A percentile compares a stretch with the other conserved stretches of the same genome.
These are phyloP conservation scores for Spodoptera picta DNA, from an alignment of 2,888 invertebrate species.

Conservation along the genomic window DNA sequence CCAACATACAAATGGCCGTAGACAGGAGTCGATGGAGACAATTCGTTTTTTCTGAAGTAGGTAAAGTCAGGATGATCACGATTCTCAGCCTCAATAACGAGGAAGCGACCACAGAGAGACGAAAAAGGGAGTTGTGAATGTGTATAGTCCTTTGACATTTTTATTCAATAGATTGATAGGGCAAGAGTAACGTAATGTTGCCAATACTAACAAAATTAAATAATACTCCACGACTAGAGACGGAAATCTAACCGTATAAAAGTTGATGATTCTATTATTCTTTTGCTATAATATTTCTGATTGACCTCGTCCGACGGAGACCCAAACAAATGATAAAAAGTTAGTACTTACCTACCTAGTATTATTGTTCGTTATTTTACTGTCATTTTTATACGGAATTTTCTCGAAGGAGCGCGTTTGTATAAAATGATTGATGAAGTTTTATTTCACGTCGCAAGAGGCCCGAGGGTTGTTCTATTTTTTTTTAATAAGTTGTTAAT, in stretches of 20 bases:
- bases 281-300: conserved; percentile 14
- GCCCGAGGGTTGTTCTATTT: conserved; percentile 21
- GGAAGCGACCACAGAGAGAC: too few species aligned
- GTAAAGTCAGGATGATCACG: too few species aligned
- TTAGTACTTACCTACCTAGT: conserved; percentile 17
- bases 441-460: conserved; percentile 17
- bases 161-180: too few species aligned
- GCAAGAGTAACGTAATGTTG: too few species aligned
- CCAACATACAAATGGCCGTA: too few species aligned
- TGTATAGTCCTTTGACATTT: too few species aligned
- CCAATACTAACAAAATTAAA: too few species aligned
- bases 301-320: conserved; percentile 10
- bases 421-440: conserved; percentile 48
- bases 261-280: conserved; percentile 5
- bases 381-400: conserved; percentile 42
- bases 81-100: too few species aligned
- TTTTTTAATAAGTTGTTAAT: conserved; percentile 18
- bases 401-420: conserved; percentile 25
- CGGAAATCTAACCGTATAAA: conserved; percentile 7
- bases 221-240: not conserved
- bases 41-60: too few species aligned
- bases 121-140: too few species aligned
- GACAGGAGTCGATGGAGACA: too few species aligned
- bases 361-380: conserved; percentile 42
- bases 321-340: conserved; percentile 35